phyloP scores from a whole-genome alignment of 2,888 invertebrate genomes.

The Dicyrtoma fusca region DNA sequence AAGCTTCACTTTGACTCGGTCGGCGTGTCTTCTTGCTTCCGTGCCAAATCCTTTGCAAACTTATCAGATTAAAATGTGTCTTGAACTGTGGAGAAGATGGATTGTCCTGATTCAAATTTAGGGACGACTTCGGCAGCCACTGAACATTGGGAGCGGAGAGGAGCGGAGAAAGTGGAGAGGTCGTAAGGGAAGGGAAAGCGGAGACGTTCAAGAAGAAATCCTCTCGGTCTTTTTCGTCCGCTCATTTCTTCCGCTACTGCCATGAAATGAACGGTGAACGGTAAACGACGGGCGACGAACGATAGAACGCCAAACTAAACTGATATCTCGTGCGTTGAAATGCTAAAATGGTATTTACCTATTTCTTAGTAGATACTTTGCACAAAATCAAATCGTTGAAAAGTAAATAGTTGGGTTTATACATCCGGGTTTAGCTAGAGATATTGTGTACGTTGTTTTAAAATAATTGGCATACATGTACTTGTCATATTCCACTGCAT shows the following conservation, averaged over 20 bases:
- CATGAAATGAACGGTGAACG: too few relatives aligned
- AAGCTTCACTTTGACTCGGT: not conserved
- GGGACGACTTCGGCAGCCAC: constrained; percentile 15
- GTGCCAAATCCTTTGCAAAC: constrained; percentile 37
- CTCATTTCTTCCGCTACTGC: constrained; percentile 14
- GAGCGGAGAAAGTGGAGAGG: not conserved
- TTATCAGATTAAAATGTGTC: constrained; percentile 40
- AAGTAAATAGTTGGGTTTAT: too few relatives aligned
- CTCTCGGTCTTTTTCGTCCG: constrained; percentile 17
- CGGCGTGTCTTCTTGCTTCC: constrained; percentile 19
- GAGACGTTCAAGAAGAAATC: constrained; percentile 17
- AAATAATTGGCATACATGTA: too few relatives aligned
- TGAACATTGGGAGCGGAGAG: not conserved
- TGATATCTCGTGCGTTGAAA: too few relatives aligned
- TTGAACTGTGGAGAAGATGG: constrained; percentile 35
- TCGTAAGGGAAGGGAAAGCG: not conserved
- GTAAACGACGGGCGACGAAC: too few relatives aligned
- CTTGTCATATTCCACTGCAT: too few relatives aligned
- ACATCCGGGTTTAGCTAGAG: too few relatives aligned
- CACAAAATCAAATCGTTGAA: too few relatives aligned
- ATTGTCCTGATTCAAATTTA: constrained; percentile 36
- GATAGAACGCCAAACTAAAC: too few relatives aligned
- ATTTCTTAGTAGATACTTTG: too few relatives aligned
- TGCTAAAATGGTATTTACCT: too few relatives aligned
- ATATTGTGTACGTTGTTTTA: too few relatives aligned